Conservation (phyloP, 2,113 vertebrate genomes). For the Salvelinus fontinalis region DNA sequence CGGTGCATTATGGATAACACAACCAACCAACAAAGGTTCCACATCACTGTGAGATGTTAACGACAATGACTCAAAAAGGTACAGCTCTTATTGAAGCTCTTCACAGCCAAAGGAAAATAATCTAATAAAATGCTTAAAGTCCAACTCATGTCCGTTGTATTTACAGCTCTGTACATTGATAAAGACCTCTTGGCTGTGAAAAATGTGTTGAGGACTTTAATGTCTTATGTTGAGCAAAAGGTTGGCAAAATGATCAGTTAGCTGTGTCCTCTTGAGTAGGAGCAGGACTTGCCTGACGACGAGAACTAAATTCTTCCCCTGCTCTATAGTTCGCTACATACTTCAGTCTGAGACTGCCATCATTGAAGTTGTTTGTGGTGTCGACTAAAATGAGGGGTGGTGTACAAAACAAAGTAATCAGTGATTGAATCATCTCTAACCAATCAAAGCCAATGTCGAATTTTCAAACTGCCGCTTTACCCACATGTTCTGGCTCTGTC, state of each 20-base stretch:
- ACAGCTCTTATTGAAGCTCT: constrained; percentile 29
- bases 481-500: too few relatives aligned
- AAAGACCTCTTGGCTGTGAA: constrained; percentile 37
- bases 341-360: too few relatives aligned
- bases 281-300: constrained; percentile 1
- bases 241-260: constrained; percentile 23
- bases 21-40: constrained; percentile 10
- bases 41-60: constrained; percentile 8
- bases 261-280: constrained; percentile 41
- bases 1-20: constrained; percentile 3
- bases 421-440: too few relatives aligned
- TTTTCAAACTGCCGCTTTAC: too few relatives aligned
- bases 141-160: constrained; percentile 60
- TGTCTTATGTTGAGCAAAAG: constrained; percentile 5
- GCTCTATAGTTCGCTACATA: too few relatives aligned
- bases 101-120: constrained; percentile 24
- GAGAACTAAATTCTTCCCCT: too few relatives aligned
- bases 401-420: too few relatives aligned
- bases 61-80: constrained; percentile 26
- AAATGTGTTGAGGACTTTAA: constrained; percentile 11
- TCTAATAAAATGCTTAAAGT: constrained; percentile 22
- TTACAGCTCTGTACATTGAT: constrained; percentile 74
- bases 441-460: too few relatives aligned
- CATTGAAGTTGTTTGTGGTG: too few relatives aligned
- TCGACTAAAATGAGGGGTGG: too few relatives aligned